Conservation (phyloP, 2,888 invertebrate species). For the Lysandra bellargus region DNA sequence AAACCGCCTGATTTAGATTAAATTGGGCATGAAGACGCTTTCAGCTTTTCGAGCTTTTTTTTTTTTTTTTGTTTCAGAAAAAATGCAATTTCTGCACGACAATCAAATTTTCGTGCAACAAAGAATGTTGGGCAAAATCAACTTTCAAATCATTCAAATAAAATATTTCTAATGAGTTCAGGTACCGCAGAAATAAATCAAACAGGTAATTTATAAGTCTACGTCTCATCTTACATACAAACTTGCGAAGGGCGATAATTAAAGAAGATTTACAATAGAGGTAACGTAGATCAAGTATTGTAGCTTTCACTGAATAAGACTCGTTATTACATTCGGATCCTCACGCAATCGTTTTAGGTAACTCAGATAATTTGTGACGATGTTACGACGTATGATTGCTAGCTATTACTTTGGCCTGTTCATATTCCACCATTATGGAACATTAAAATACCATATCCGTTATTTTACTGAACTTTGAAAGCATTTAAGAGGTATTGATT, state of each 20-base stretch:
- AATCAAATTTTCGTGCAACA: too few relatives aligned
- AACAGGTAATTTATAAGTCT: neutral
- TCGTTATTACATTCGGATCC: constrained; percentile 61
- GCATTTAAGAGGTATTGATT: neutral
- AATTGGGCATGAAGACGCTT: too few relatives aligned
- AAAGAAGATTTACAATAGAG: constrained; percentile 48
- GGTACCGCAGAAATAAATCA: neutral
- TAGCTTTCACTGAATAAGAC: constrained; percentile 67
- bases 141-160: too few relatives aligned
- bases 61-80: too few relatives aligned
- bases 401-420: constrained; percentile 33
- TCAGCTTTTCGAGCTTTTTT: too few relatives aligned
- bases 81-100: too few relatives aligned
- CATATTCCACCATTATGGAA: constrained; percentile 29
- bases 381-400: constrained; percentile 42
- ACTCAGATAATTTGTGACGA: constrained; percentile 53
- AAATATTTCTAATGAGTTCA: neutral
- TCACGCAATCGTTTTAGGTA: constrained; percentile 73
- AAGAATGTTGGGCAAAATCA: too few relatives aligned
- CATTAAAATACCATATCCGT: constrained; percentile 14
- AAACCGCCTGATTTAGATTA: too few relatives aligned
- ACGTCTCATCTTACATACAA: neutral
- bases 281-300: constrained; percentile 68
- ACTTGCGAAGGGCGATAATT: neutral
- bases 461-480: neutral